These are phyloP conservation scores for Rhodeus uyekii DNA, from an alignment of 2,797 vertebrate species.

Conservation along the genomic window DNA sequence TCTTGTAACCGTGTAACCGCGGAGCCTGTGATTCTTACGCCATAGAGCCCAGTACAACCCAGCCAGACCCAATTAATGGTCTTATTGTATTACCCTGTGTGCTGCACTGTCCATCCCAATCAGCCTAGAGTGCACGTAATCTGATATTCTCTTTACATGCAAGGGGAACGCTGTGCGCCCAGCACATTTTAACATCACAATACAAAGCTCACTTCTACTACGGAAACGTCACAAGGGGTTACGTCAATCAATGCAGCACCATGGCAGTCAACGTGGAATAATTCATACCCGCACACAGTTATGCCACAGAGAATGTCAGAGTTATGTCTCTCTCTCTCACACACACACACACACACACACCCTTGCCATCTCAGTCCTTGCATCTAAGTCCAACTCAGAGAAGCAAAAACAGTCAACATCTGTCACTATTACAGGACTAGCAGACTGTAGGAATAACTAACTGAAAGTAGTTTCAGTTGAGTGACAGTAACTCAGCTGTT, in stretches of 20 bases:
- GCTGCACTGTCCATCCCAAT: conserved; percentile 46
- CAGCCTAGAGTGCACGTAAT: conserved; percentile 50
- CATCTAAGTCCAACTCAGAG: too few species aligned
- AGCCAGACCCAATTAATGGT: conserved; percentile 50
- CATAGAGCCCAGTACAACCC: conserved; percentile 25
- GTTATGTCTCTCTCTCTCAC: conserved; percentile 38
- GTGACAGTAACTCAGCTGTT: conserved; percentile 2
- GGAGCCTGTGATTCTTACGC: neutral
- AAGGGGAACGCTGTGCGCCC: conserved; percentile 16
- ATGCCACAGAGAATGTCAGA: conserved; percentile 45
- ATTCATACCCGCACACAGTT: conserved; percentile 49
- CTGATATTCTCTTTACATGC: conserved; percentile 61
- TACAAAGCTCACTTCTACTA: conserved; percentile 40
- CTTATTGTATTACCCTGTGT: conserved; percentile 58
- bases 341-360: too few species aligned
- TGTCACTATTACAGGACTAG: conserved; percentile 44
- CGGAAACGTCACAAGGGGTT: conserved; percentile 52
- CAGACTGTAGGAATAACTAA: conserved; percentile 8
- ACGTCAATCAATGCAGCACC: conserved; percentile 47
- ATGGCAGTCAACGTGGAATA: conserved; percentile 48
- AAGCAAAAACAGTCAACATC: conserved; percentile 47
- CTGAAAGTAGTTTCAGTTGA: conserved; percentile 3
- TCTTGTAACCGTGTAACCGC: conserved; percentile 28
- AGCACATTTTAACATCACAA: conserved; percentile 44
- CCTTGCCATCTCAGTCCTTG: too few species aligned